Base-by-base conservation (phyloP, 2,888 invertebrate genomes). In the Tetragonisca angustula region DNA sequence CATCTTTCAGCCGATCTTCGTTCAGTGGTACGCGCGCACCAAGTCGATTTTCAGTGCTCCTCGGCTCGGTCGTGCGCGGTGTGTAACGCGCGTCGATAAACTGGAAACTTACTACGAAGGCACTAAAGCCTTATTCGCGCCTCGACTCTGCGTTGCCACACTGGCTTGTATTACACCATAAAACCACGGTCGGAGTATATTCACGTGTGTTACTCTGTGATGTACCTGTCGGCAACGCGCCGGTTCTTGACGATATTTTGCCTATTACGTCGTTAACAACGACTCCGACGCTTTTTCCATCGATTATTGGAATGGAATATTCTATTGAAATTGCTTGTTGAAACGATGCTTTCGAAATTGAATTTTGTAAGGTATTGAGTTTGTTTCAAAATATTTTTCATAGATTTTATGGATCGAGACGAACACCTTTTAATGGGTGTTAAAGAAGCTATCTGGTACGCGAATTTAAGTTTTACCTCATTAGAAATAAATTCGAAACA, bases 1-100 rank as follows among this genome's bases (percentile, higher is more conserved):
- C 24, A 13, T 11, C 62, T 17, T 36, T 3, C 54, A 24, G 49
- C 27, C 11, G 4, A 36, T 19, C n/a, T 3, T 36, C 36, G 36
- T 9, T 36, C 36, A 6, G 32, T 17, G 32, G 9, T 19, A 2
- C 4, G 11, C 27, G 24, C 54, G 15, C 27, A 49, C 54, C 43
- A 0, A n/a, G 49, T 27, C 24, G 13, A 72, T 72, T 72, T 49
- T 72, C 61, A 72, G 15, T 69, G 76, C 72, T 83, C 81, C 81
- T 84, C 49, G 50, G 54, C 78, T 73, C 76, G 76, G 65, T 74
- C 73, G 81, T 72, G n/a, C 76, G 70, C 50, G 79, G 64, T 72
- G 90, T 85, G 90, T 87, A 90, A 90, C 89, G 87, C 80, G 87
- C 75, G 84, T 27, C 88, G 87, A 90, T 91, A 91, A 91, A 91